Evolutionary conservation across 1,140 invertebrate genomes (phyloP), one percentile per base, ranked within the genome.

Genomic region (Heliconius eleuchia): DNA sequence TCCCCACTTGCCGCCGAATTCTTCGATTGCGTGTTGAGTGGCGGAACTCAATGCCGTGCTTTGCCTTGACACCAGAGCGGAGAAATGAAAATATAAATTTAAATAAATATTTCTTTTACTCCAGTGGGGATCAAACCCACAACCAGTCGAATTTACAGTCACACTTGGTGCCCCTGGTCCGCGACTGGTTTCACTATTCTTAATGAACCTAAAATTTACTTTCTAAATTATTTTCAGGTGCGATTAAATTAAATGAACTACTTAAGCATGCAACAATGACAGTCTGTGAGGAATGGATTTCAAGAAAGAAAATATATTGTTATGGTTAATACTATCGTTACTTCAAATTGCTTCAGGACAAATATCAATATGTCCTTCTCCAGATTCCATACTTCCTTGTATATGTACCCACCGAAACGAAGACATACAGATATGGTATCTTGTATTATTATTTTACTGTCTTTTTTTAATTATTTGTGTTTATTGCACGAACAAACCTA

Each of bases 381-480:
- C 96, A 78, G 96, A 96, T 74, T 94, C 95, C 42, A 97, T 97
- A 72, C 87, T 96, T 70, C 96, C 96, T 4, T 97, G 96, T 86
- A 95, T 96, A 83, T 97, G 96, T 87, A 95, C 96, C 16, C 95
- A 95, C 52, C 93, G 96, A 37, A 95, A 95, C 78, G 95, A 96
- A 86, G 96, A 97, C 86, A 92, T 96, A 82, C 96, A 97, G 92
- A 96, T 97, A 91, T 97, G 96, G 96, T 96, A 95, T 90, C 88
- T 79, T 73, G 66, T 85, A 71, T 37, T 50, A 11, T 72, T 79
- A 66, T 77, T 77, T 74, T 75, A 57, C 46, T 42, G 46, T 18
- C n/a, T 55, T 77, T 16, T 55, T 46, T 23, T 11, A n/a, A 8
- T 57, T 23, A 9, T 3, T 57, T 9, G 7, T 57, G 7, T 57